These are phyloP conservation scores for Acanthacorydalis orientalis DNA, from an alignment of 2,888 invertebrate species.

Conservation along the genomic window DNA sequence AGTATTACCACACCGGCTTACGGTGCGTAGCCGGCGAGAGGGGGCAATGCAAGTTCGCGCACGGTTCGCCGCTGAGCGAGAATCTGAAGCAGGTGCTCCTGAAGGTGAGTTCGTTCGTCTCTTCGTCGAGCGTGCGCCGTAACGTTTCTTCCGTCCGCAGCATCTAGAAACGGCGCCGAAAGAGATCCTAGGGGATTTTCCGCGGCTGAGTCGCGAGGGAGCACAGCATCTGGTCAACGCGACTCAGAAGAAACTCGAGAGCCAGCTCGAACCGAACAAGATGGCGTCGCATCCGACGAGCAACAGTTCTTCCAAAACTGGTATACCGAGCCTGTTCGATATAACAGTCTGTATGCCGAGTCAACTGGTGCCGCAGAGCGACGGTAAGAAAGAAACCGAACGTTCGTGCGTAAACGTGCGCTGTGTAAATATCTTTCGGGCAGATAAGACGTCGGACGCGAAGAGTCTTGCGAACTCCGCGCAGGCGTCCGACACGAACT, in stretches of 20 bases:
- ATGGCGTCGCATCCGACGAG: slow-evolving; percentile 8
- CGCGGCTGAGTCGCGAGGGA: slow-evolving; percentile 61
- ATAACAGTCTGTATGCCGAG: slow-evolving; percentile 20
- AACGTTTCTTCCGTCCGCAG: too few relatives aligned
- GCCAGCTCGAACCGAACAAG: slow-evolving; percentile 22
- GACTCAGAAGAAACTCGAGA: slow-evolving; percentile 30
- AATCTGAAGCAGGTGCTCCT: slow-evolving; percentile 30
- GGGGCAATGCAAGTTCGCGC: slow-evolving; percentile 88
- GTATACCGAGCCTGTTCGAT: slow-evolving; percentile 23
- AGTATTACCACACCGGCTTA: slow-evolving; percentile 87
- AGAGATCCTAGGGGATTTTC: slow-evolving; percentile 81
- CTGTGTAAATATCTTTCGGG: too few relatives aligned
- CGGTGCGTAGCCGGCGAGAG: slow-evolving; percentile 58
- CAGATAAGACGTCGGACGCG: too few relatives aligned
- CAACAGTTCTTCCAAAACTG: slow-evolving; percentile 4
- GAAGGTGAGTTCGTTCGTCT: slow-evolving; percentile 26
- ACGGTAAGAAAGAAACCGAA: not conserved
- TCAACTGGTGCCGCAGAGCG: slow-evolving; percentile 13
- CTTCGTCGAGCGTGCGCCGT: too few relatives aligned
- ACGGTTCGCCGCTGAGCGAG: slow-evolving; percentile 72
- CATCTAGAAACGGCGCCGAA: slow-evolving; percentile 84
- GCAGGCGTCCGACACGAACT: too few relatives aligned
- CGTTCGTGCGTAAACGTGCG: too few relatives aligned
- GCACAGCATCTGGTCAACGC: slow-evolving; percentile 36
- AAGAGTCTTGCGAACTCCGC: too few relatives aligned